A percentile compares a stretch with the other conserved stretches of the same genome.
Evolutionary conservation across 2,888 invertebrate genomes (phyloP).

Genomic region (Cyclophora punctaria): DNA sequence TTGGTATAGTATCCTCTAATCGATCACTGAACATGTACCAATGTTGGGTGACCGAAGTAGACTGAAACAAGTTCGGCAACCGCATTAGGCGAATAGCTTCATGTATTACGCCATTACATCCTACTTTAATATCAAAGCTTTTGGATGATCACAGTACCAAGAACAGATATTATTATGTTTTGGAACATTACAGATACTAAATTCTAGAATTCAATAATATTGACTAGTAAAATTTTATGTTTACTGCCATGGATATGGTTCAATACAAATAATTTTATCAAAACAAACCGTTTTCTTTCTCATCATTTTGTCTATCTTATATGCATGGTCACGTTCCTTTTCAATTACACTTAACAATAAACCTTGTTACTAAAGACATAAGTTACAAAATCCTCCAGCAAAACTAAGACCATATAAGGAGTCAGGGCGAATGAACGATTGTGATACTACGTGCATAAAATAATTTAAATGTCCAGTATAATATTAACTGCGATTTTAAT

Average conservation of each 20-base stretch:
- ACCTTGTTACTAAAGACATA: constrained; percentile 6
- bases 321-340: constrained; percentile 31
- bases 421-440: constrained; percentile 50
- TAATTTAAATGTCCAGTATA: constrained; percentile 28
- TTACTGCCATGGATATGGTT: constrained; percentile 2
- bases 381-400: constrained; percentile 12
- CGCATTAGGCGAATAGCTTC: too few species aligned
- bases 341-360: constrained; percentile 8
- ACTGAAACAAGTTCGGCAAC: too few species aligned
- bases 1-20: too few species aligned
- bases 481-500: constrained; percentile 18
- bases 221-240: constrained; percentile 7
- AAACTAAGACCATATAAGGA: constrained; percentile 25
- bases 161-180: too few species aligned
- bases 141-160: too few species aligned
- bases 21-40: too few species aligned
- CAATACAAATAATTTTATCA: constrained; percentile 11
- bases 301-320: constrained; percentile 28
- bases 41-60: too few species aligned
- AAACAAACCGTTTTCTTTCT: constrained; percentile 31
- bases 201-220: too few species aligned
- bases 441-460: constrained; percentile 46
- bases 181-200: too few species aligned
- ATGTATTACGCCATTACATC: too few species aligned
- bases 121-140: too few species aligned